Percentiles rank a stretch among this genome's conserved stretches.
Evolutionary conservation across 2,113 vertebrate species (phyloP).

Genomic region (Oenanthe oenanthe): DNA sequence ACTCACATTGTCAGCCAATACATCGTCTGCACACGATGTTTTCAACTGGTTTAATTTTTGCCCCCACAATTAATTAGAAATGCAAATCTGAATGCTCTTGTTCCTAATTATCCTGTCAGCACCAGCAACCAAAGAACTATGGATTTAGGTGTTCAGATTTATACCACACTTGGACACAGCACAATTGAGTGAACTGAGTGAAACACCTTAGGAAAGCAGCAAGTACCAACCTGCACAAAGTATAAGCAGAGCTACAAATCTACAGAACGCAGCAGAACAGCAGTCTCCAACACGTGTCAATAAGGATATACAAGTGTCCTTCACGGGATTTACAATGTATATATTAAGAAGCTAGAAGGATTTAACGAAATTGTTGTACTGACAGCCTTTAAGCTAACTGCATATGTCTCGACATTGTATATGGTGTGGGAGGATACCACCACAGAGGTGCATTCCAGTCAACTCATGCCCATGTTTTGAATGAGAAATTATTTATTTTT

Average conservation of each 20-base stretch:
- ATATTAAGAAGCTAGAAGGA: constrained; percentile 59
- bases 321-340: constrained; percentile 60
- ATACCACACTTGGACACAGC: neutral
- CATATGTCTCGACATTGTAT: constrained; percentile 37
- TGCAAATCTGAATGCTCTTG: constrained; percentile 1
- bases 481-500: constrained; percentile 75
- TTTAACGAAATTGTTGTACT: constrained; percentile 55
- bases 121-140: constrained; percentile 13
- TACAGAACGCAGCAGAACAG: constrained; percentile 26
- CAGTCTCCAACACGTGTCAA: constrained; percentile 50
- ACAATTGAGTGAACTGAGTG: neutral
- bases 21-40: accelerated
- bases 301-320: constrained; percentile 34
- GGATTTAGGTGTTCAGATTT: neutral
- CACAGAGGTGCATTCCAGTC: constrained; percentile 52
- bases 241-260: neutral
- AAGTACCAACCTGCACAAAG: neutral
- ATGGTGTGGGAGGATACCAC: constrained; percentile 12
- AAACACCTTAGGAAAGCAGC: neutral
- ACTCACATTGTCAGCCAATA: neutral
- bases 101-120: constrained; percentile 39
- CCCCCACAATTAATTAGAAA: constrained; percentile 16
- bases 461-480: constrained; percentile 62
- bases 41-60: constrained; percentile 16
- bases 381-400: constrained; percentile 67